phyloP scores from a whole-genome alignment of 2,797 vertebrate species.

The Xiphorhynchus erythropygius region DNA sequence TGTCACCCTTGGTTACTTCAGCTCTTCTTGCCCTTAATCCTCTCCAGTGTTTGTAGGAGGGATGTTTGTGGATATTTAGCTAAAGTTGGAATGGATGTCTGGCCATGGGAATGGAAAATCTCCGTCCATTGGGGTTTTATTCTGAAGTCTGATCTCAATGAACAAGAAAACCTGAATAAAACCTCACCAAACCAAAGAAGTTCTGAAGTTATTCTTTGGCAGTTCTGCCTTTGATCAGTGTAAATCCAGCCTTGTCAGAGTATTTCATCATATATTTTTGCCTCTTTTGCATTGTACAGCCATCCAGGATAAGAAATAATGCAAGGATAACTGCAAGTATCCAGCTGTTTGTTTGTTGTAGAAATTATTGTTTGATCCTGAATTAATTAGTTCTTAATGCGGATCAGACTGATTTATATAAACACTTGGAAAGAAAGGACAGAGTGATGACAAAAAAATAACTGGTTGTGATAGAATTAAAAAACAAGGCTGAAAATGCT shows the following conservation, averaged over 20 bases:
- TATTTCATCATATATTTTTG: background rate
- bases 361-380: background rate
- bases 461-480: background rate
- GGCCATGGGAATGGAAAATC: background rate
- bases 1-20: background rate
- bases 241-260: background rate
- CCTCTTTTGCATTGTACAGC: background rate
- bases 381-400: conserved; percentile 36
- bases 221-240: background rate
- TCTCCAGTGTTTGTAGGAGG: background rate
- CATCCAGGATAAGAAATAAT: background rate
- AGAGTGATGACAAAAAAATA: background rate
- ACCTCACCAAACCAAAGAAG: background rate
- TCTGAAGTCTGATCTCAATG: background rate
- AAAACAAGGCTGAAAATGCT: background rate
- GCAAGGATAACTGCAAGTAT: background rate
- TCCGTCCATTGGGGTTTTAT: background rate
- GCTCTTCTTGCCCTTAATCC: background rate
- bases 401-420: background rate
- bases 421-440: conserved; percentile 1
- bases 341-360: conserved; percentile 10
- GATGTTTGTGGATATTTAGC: background rate
- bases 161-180: background rate
- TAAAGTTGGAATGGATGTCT: background rate
- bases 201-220: background rate